phyloP scores from a whole-genome alignment of 2,888 invertebrate genomes.

The Nebria brevicollis region DNA sequence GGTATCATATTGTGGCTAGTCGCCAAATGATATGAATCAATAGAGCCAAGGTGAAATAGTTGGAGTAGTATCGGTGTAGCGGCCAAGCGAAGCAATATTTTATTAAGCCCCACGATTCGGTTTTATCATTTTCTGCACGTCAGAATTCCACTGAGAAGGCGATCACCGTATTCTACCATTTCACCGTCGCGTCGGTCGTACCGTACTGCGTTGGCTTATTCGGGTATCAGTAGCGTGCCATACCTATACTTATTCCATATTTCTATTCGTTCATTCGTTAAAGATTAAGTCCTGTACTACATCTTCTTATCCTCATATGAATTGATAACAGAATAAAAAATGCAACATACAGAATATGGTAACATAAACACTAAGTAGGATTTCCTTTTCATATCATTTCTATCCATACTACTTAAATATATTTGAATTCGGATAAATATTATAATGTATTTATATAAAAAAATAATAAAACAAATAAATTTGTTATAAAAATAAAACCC shows the following conservation, averaged over 20 bases:
- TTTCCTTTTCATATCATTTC: too few relatives aligned
- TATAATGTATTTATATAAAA: too few relatives aligned
- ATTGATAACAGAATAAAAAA: too few relatives aligned
- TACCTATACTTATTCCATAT: not conserved
- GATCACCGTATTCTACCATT: slow-evolving; percentile 6
- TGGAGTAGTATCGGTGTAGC: not conserved
- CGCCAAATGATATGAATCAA: not conserved
- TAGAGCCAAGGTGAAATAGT: slow-evolving; percentile 1
- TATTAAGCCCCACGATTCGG: not conserved
- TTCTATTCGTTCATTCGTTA: not conserved
- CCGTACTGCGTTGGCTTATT: not conserved
- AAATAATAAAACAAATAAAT: too few relatives aligned
- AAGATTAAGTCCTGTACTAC: not conserved
- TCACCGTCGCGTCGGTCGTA: not conserved
- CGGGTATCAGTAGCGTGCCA: not conserved
- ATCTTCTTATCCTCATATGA: not conserved
- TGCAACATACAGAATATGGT: too few relatives aligned
- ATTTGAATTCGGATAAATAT: too few relatives aligned
- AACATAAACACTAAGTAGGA: too few relatives aligned
- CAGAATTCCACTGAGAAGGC: slow-evolving; percentile 16
- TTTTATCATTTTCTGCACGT: slow-evolving; percentile 21
- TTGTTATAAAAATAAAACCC: not conserved
- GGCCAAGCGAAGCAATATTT: slow-evolving; percentile 5
- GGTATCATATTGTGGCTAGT: not conserved
- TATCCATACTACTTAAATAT: too few relatives aligned